Evolutionary conservation across 1,140 invertebrate genomes (phyloP).

Genomic region (Frieseomelitta varia): DNA sequence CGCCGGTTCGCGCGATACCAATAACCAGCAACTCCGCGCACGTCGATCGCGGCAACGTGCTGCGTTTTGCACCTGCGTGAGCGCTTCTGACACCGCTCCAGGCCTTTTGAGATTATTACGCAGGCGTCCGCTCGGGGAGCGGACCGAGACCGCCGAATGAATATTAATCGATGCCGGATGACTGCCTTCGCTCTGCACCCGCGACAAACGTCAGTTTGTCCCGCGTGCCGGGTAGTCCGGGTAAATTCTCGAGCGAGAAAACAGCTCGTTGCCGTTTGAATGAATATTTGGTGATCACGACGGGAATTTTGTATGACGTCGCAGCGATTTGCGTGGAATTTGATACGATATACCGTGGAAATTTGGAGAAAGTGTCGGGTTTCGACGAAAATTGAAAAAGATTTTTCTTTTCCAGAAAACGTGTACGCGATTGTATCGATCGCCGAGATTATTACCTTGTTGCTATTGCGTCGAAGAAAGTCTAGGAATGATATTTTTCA

Average conservation of each 20-base stretch:
- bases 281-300: not conserved
- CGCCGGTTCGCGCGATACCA: conserved; percentile 71
- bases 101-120: conserved; percentile 38
- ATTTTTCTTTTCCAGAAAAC: no score
- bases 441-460: no score
- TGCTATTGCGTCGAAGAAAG: no score
- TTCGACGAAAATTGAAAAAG: not conserved
- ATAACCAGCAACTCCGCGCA: conserved; percentile 76
- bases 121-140: conserved; percentile 49
- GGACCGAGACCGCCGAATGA: not conserved
- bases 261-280: not conserved
- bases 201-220: not conserved
- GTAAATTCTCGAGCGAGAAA: no score
- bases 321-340: not conserved
- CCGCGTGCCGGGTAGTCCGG: not conserved
- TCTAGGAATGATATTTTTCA: no score
- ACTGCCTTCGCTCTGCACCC: not conserved
- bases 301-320: no score
- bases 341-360: no score
- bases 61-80: conserved; percentile 59
- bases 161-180: conserved; percentile 33
- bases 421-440: no score
- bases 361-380: not conserved
- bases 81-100: conserved; percentile 9
- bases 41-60: conserved; percentile 62